These are phyloP conservation scores for Plectrocnemia conspersa DNA, from an alignment of 1,140 invertebrate species.

Conservation along the genomic window DNA sequence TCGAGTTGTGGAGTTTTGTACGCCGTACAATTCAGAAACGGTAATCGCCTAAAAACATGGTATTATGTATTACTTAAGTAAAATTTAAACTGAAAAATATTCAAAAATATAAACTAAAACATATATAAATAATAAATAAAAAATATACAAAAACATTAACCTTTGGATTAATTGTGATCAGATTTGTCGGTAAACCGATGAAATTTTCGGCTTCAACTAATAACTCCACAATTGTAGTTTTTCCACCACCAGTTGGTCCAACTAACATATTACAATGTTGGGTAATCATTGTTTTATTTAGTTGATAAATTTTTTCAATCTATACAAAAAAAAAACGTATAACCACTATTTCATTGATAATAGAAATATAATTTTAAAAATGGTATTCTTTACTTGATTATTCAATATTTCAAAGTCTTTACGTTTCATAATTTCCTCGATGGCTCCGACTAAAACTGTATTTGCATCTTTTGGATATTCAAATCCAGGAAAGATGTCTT, in stretches of 20 bases:
- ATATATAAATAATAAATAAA: constrained; percentile 20
- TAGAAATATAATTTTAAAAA: no score
- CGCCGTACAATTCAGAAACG: constrained; percentile 86
- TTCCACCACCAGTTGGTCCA: constrained; percentile 86
- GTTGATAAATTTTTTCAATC: constrained; percentile 83
- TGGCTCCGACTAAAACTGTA: constrained; percentile 76
- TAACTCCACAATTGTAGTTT: constrained; percentile 79
- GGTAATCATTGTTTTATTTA: constrained; percentile 92
- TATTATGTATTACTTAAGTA: no score
- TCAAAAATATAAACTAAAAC: constrained; percentile 15
- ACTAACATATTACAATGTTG: constrained; percentile 87
- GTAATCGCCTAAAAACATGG: constrained; percentile 66
- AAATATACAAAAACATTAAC: constrained; percentile 43
- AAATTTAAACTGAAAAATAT: constrained; percentile 2
- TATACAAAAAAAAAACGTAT: constrained; percentile 39
- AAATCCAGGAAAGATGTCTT: constrained; percentile 83
- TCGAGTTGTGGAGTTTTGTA: constrained; percentile 74
- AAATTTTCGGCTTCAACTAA: constrained; percentile 73
- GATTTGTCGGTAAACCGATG: constrained; percentile 70
- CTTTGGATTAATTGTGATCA: constrained; percentile 77
- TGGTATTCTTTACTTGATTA: constrained; percentile 60
- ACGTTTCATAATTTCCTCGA: constrained; percentile 63
- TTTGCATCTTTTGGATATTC: constrained; percentile 81
- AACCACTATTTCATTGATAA: no score
- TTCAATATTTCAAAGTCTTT: constrained; percentile 69